Percentiles rank a stretch among this genome's conserved stretches.
These are phyloP conservation scores for Lasioglossum pauxillum DNA, from an alignment of 2,888 invertebrate species.

Conservation along the genomic window DNA sequence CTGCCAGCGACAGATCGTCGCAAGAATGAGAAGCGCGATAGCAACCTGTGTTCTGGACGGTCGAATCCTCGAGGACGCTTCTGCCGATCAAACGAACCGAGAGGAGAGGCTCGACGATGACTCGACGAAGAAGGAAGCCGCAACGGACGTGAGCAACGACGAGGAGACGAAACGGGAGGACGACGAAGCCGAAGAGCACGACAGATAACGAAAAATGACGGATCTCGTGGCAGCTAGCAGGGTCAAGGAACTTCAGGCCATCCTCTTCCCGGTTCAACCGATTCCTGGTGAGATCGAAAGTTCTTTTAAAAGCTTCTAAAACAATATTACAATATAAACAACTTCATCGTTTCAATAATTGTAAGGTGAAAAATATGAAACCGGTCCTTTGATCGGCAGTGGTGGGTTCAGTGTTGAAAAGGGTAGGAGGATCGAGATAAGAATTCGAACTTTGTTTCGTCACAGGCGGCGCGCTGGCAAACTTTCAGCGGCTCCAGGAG, in stretches of 20 bases:
- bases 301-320: too few species aligned
- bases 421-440: too few species aligned
- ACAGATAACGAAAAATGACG: constrained; percentile 75
- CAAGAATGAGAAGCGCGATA: constrained; percentile 37
- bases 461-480: constrained; percentile 57
- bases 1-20: background rate
- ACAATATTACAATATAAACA: too few species aligned
- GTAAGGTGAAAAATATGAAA: too few species aligned
- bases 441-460: background rate
- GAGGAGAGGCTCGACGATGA: constrained; percentile 17
- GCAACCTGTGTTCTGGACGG: constrained; percentile 26
- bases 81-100: background rate
- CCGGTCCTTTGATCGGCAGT: background rate
- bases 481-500: constrained; percentile 57
- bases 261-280: constrained; percentile 87
- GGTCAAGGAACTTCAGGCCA: constrained; percentile 89
- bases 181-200: constrained; percentile 35
- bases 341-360: too few species aligned
- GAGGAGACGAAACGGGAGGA: constrained; percentile 13
- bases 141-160: background rate
- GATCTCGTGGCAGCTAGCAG: constrained; percentile 80
- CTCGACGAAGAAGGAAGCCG: background rate
- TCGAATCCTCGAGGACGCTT: constrained; percentile 16
- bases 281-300: constrained; percentile 74
- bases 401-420: too few species aligned